A percentile compares a stretch with the other conserved stretches of the same genome.
phyloP scores from a whole-genome alignment of 2,113 vertebrate species.

The Casuarius casuarius region DNA sequence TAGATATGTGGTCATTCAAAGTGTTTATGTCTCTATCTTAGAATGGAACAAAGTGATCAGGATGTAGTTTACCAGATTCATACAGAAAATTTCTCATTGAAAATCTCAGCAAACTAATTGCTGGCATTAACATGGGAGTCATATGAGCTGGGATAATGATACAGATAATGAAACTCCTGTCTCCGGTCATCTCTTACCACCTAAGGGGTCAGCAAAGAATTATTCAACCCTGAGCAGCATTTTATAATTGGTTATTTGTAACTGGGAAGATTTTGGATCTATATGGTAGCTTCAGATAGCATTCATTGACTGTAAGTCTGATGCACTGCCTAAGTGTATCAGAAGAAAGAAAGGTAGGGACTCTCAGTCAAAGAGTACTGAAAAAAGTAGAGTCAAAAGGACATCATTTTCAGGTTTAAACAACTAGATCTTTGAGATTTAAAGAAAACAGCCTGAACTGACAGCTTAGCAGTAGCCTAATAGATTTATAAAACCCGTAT shows the following conservation, averaged over 20 bases:
- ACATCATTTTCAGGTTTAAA: neutral
- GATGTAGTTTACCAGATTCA: slow-evolving; percentile 4
- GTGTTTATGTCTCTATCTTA: slow-evolving; percentile 29
- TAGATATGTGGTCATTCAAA: slow-evolving; percentile 2
- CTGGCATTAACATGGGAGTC: slow-evolving; percentile 29
- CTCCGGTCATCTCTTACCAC: slow-evolving; percentile 8
- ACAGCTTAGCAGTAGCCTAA: neutral
- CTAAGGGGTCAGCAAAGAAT: neutral
- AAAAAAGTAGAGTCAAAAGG: neutral
- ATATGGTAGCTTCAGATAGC: neutral
- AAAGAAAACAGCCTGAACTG: neutral
- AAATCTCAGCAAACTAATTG: slow-evolving; percentile 49
- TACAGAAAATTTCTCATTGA: slow-evolving; percentile 29
- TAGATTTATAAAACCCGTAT: neutral
- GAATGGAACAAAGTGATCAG: slow-evolving; percentile 27
- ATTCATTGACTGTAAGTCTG: neutral
- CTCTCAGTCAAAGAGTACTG: neutral
- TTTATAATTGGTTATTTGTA: slow-evolving; percentile 13
- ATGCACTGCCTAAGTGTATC: neutral
- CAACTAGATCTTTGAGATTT: neutral
- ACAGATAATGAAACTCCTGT: neutral
- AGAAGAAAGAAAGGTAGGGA: neutral
- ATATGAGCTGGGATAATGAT: slow-evolving; percentile 32
- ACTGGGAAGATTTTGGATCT: neutral
- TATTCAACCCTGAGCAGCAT: neutral